phyloP scores from a whole-genome alignment of 2,888 invertebrate species.

The Spisula subtruncata region DNA sequence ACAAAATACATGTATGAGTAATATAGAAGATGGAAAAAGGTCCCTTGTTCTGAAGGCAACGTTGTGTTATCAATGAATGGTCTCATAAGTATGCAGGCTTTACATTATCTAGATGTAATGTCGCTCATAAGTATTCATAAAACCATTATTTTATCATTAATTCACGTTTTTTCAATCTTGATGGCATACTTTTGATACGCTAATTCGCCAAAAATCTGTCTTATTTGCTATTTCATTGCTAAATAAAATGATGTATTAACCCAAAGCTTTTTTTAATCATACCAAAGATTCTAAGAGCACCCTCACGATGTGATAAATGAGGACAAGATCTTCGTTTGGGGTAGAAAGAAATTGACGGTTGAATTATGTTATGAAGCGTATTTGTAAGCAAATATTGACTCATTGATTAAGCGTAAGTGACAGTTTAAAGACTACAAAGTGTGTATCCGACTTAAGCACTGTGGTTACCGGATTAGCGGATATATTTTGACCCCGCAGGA shows the following conservation, averaged over 20 bases:
- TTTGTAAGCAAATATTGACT: slow-evolving; percentile 54
- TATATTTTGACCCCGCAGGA: slow-evolving; percentile 44
- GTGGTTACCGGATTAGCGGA: slow-evolving; percentile 48
- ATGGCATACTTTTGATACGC: slow-evolving; percentile 25
- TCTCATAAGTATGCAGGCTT: neutral
- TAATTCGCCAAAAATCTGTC: slow-evolving; percentile 20
- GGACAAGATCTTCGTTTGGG: slow-evolving; percentile 23
- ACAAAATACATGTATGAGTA: too few relatives aligned
- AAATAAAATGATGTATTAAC: slow-evolving; percentile 22
- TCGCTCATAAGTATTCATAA: slow-evolving; percentile 44
- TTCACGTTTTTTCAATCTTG: neutral
- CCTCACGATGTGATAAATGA: slow-evolving; percentile 33
- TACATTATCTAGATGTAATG: neutral
- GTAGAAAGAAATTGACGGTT: slow-evolving; percentile 26
- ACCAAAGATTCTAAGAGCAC: slow-evolving; percentile 34
- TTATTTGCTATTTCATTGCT: slow-evolving; percentile 26
- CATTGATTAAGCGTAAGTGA: slow-evolving; percentile 49
- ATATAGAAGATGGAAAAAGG: neutral
- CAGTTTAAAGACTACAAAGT: slow-evolving; percentile 49
- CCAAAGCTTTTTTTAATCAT: slow-evolving; percentile 16
- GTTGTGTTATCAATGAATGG: neutral
- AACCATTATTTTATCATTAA: slow-evolving; percentile 15
- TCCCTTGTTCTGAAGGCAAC: neutral
- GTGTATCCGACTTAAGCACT: slow-evolving; percentile 38
- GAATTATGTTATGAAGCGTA: slow-evolving; percentile 31